phyloP scores from a whole-genome alignment of 2,113 vertebrate species.

The Paratilapia polleni region DNA sequence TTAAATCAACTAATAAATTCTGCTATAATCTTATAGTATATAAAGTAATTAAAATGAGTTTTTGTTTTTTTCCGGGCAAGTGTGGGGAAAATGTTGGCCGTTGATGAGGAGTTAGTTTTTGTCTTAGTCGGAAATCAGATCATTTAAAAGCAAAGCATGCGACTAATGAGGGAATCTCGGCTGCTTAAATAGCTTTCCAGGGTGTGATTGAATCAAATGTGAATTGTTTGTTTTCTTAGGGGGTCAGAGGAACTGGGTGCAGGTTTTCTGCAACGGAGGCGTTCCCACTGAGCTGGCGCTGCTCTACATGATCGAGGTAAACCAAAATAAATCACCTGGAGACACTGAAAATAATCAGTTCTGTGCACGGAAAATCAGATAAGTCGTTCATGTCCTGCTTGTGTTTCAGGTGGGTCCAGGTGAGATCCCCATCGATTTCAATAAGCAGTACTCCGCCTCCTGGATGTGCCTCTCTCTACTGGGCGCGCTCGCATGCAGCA shows the following conservation, averaged over 20 bases:
- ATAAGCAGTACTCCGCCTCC: constrained; percentile 90
- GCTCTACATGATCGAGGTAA: constrained; percentile 94
- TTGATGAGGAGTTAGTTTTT: neutral
- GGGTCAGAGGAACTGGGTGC: constrained; percentile 95
- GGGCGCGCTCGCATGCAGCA: constrained; percentile 88
- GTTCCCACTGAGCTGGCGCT: constrained; percentile 93
- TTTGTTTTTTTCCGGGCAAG: neutral
- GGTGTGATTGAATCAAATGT: neutral
- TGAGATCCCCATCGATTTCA: constrained; percentile 93
- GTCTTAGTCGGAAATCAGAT: no score
- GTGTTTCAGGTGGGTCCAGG: constrained; percentile 85
- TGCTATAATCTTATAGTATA: neutral
- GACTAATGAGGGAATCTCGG: neutral
- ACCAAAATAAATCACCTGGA: neutral
- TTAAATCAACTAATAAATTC: neutral
- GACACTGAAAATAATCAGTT: neutral
- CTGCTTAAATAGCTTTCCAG: neutral
- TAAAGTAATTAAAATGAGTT: neutral
- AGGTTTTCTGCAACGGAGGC: constrained; percentile 95
- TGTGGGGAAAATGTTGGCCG: no score
- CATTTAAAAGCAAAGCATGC: neutral
- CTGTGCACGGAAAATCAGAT: neutral
- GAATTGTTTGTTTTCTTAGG: constrained; percentile 73
- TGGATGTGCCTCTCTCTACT: constrained; percentile 97
- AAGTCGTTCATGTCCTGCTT: neutral